Base-by-base conservation (phyloP, 1,140 invertebrate species). In the Zaprionus nigranus region DNA sequence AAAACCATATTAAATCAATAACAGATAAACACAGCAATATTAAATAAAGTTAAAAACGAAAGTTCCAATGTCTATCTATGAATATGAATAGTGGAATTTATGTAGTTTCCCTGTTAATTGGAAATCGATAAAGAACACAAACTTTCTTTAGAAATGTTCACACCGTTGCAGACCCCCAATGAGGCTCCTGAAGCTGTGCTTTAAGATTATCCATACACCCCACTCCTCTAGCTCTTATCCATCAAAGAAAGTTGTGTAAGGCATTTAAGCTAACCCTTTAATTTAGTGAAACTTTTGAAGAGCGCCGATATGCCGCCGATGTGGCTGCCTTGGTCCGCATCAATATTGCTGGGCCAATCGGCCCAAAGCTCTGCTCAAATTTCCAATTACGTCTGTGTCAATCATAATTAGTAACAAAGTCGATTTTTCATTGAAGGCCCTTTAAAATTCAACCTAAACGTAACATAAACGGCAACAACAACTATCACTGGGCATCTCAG, bases 351-450 rank as follows among this genome's bases (percentile, higher is more conserved):
- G 15, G 58, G 46, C 49, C 78, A 78, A 64, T 85, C 62, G 73
- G 74, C 84, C 71, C 84, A 78, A 79, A 88, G 85, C 81, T 90
- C 62, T 73, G 81, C 84, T 90, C 85, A 91, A 79, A 92, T 92
- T 92, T 92, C 87, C 90, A 92, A 92, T 92, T 91, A 92, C 84
- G 78, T 90, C 77, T 85, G 79, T 92, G 91, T 92, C 91, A 92
- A 92, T 92, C 91, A 92, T 91, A 92, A 92, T 92, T 92, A 92
- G 91, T 92, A 92, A 91, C 91, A 92, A 91, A 84, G 82, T 83
- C 82, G 86, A 91, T 90, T 90, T 90, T 87, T 86, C 87, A 86
- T 90, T 90, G 81, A 85, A 86, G 79, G 76, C 76, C 82, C 74
- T 79, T 46, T 73, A 67, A 77, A 81, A 82, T 65, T 72, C 22